Base-by-base conservation (phyloP, 2,888 invertebrate species). In the Perithous albicinctus region DNA sequence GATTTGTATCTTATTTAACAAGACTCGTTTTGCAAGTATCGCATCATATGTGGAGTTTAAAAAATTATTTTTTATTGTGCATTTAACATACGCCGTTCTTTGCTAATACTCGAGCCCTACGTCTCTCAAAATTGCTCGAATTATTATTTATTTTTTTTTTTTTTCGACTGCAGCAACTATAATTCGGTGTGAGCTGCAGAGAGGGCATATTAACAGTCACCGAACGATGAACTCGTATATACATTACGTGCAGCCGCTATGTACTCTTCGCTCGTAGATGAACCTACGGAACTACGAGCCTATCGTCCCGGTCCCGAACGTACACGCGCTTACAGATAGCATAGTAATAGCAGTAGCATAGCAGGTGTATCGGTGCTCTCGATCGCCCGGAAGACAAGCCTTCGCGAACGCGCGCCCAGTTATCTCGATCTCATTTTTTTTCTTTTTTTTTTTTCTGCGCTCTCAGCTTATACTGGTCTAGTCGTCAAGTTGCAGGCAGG, bases 381-480 rank as follows among this genome's bases (percentile, higher is more conserved):
- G 88, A 92, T 91, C 90, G 86, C 86, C 89, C 90, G 91, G 91
- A 91, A 89, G 88, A 85, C 78, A 72, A 79, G 67, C 66, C 63
- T n/a, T 29, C 32, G 81, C 78, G 72, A 82, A 72, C 85, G 66
- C 82, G 84, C 76, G 78, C 54, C 78, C 54, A 75, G 83, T 85
- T 88, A 90, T 91, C 90, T 88, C 85, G 84, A 90, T 90, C 89
- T 89, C 78, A 35, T 56, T 56, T 41, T 70, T 56, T 8, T 20
- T 56, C 0, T 26, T 1, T 12, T 3, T 26, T 2, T 43, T 54
- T 54, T 48, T 63, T 73, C 67, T 38, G 48, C 38, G 66, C 32
- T 56, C 56, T 75, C 66, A 73, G 81, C 66, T 56, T 46, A 82
- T 83, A 72, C 32, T 41, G 38, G 69, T 69, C 69, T 69, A 69